Percentiles rank a stretch among this genome's conserved stretches.
phyloP scores from a whole-genome alignment of 2,797 vertebrate genomes.

The Neoniphon sammara region DNA sequence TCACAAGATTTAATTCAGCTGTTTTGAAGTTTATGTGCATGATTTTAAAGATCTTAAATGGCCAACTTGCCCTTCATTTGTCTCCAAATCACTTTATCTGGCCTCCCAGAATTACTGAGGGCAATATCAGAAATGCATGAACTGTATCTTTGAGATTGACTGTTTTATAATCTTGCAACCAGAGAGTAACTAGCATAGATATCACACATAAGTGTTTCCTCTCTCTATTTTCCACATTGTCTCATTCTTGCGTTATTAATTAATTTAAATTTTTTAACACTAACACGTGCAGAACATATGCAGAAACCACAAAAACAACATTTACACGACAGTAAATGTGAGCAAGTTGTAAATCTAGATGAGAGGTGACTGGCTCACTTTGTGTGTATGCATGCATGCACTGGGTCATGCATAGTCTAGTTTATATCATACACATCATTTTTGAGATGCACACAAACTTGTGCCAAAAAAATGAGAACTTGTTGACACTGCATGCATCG shows the following conservation, averaged over 20 bases:
- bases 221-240: slow-evolving; percentile 2
- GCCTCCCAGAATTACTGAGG: neutral
- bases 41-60: neutral
- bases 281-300: slow-evolving; percentile 80
- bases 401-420: slow-evolving; percentile 2
- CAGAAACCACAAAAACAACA: slow-evolving; percentile 74
- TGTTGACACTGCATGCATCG: slow-evolving; percentile 9
- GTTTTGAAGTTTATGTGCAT: neutral
- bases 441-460: slow-evolving; percentile 13
- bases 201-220: neutral
- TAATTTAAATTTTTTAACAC: slow-evolving; percentile 41
- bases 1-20: neutral
- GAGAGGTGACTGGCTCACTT: neutral
- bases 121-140: neutral
- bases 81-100: neutral
- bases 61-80: neutral
- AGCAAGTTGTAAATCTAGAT: neutral
- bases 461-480: neutral
- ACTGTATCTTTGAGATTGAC: too few relatives aligned
- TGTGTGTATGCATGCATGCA: slow-evolving; percentile 3
- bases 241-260: slow-evolving; percentile 26
- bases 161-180: too few relatives aligned
- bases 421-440: slow-evolving; percentile 24
- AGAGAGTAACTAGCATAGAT: too few relatives aligned
- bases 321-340: slow-evolving; percentile 24